Conservation (phyloP, 2,888 invertebrate genomes). For the Chymomyza caudatula region DNA sequence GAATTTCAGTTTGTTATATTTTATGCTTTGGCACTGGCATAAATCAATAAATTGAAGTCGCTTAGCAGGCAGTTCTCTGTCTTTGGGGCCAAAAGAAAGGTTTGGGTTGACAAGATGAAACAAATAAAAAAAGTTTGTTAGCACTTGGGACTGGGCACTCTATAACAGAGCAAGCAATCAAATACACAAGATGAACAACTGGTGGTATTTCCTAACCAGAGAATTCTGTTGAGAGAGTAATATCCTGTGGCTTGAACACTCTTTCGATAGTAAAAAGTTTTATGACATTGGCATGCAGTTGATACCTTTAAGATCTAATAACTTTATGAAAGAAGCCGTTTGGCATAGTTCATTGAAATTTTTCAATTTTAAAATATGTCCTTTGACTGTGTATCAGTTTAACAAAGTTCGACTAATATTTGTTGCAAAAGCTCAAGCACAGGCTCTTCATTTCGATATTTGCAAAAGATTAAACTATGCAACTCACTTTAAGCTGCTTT, state of each 20-base stretch:
- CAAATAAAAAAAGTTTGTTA: background rate
- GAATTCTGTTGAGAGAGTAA: background rate
- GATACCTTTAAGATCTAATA: too few relatives aligned
- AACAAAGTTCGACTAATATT: background rate
- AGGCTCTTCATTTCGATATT: background rate
- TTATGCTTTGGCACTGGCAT: conserved; percentile 44
- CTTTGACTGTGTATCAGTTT: background rate
- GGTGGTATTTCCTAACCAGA: background rate
- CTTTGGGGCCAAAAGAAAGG: background rate
- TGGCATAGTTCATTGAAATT: background rate
- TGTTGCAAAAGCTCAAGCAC: background rate
- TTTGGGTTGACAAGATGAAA: background rate
- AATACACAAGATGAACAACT: background rate
- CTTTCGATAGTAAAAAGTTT: too few relatives aligned
- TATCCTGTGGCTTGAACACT: background rate
- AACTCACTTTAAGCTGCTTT: background rate
- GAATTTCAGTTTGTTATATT: conserved; percentile 50
- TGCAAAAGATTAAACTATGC: background rate
- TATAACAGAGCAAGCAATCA: background rate
- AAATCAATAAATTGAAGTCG: conserved; percentile 58
- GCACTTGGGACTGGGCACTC: background rate
- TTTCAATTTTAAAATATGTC: background rate
- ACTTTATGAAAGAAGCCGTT: too few relatives aligned
- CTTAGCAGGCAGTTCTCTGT: background rate
- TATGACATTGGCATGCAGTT: too few relatives aligned